Percentiles rank a stretch among this genome's conserved stretches.
These are phyloP conservation scores for Cyrtodaria siliqua DNA, from an alignment of 2,888 invertebrate species.

Conservation along the genomic window DNA sequence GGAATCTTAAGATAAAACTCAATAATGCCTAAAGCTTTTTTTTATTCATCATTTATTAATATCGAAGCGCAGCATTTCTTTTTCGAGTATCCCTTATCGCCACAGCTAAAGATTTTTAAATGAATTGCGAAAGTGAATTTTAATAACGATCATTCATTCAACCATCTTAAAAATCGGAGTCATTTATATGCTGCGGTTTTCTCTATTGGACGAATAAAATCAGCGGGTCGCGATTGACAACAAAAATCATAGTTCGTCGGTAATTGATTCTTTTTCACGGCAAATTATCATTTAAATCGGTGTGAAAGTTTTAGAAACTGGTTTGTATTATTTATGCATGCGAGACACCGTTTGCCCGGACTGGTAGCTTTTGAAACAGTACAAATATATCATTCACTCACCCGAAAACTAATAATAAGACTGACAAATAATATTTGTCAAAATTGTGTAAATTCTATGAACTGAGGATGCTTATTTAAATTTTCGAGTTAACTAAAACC, in stretches of 20 bases:
- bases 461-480: conserved; percentile 33
- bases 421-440: conserved; percentile 65
- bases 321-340: conserved; percentile 55
- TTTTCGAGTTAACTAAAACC: conserved; percentile 18
- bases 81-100: conserved; percentile 3
- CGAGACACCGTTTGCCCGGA: conserved; percentile 3
- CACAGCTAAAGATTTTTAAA: conserved; percentile 34
- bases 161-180: conserved; percentile 19
- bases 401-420: conserved; percentile 32
- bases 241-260: neutral
- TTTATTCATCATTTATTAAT: conserved; percentile 4
- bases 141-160: conserved; percentile 28
- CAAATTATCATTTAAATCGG: conserved; percentile 65
- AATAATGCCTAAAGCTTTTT: neutral
- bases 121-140: conserved; percentile 52
- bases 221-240: conserved; percentile 4
- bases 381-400: conserved; percentile 58
- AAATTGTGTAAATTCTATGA: conserved; percentile 58
- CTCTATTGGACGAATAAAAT: neutral
- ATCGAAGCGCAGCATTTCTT: neutral
- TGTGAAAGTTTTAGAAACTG: conserved; percentile 56
- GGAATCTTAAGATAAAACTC: neutral
- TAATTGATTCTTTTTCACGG: conserved; percentile 58
- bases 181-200: conserved; percentile 28
- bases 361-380: neutral